Base-by-base conservation (phyloP, 2,888 invertebrate species). In the Odontomyia ornata region DNA sequence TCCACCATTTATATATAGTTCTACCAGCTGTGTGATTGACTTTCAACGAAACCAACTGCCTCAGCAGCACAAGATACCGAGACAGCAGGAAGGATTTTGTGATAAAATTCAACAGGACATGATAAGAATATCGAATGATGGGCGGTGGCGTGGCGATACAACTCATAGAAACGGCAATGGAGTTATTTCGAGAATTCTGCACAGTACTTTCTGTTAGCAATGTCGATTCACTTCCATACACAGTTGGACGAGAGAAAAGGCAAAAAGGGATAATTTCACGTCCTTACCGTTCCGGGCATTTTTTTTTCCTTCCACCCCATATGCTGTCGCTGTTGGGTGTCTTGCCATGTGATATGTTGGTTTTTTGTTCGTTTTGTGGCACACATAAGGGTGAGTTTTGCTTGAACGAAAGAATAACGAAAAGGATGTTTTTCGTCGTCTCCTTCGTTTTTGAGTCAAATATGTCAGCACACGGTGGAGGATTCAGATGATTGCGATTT, bases 81-180 rank as follows among this genome's bases (percentile, higher is more conserved):
- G 13, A 52, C 52, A 52, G 52, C 36, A 13, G 18, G 18, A 52
- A 52, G 27, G 18, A 67, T 43, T 52, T 18, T 72, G 71, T 72
- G 69, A 69, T 69, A 69, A 27, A 72, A 72, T 72, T 72, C 71
- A 52, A 72, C 71, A 72, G 71, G 71, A 72, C 71, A 72, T 28
- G 71, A 72, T 28, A 72, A 18, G 71, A 72, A 72, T 72, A 52
- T 65, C 65, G 65, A 36, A 52, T 52, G 52, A 72, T 52, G 43
- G 64, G 64, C 7, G 64, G 25, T 23, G 21, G 60, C 18, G 27
- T 18, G 60, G 27, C 21, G 60, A 4, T 4, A 60, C 13, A 21
- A 3, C 4, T 60, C 13, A 7, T 64, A 28, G 64, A 27, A 27
- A 52, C 13, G 52, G 52, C 13, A 18, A 52, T 21, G 25, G 25